phyloP scores from a whole-genome alignment of 1,140 invertebrate species.

The Olivierus martensii region DNA sequence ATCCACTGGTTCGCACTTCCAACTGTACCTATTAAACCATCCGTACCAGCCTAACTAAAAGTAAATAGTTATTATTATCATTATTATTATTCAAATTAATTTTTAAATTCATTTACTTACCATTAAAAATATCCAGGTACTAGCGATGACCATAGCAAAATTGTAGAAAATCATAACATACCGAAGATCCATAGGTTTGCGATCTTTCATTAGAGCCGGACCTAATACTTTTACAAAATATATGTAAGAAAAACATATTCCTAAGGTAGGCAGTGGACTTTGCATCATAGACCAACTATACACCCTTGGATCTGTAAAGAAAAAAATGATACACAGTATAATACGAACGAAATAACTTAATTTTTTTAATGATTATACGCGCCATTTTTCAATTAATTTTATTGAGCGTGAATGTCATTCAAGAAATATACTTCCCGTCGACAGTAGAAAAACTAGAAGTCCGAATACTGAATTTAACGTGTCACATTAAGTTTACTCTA shows the following conservation, averaged over 20 bases:
- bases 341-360: too few species aligned
- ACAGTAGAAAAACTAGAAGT: too few species aligned
- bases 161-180: constrained; percentile 73
- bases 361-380: too few species aligned
- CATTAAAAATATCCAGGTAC: constrained; percentile 16
- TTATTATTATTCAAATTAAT: too few species aligned
- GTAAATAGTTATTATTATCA: too few species aligned
- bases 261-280: constrained; percentile 69
- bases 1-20: constrained; percentile 23
- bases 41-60: constrained; percentile 17
- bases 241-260: constrained; percentile 41
- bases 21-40: constrained; percentile 21
- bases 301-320: constrained; percentile 61
- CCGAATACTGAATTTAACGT: too few species aligned
- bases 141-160: constrained; percentile 46
- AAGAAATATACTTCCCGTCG: too few species aligned
- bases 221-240: constrained; percentile 35
- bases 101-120: constrained; percentile 1
- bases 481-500: too few species aligned
- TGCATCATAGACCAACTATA: constrained; percentile 82
- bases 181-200: constrained; percentile 60
- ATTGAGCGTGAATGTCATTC: too few species aligned
- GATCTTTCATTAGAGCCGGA: constrained; percentile 65
- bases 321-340: neutral
- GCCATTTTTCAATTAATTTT: too few species aligned